Evolutionary conservation across 1,140 invertebrate genomes (phyloP).

Genomic region (Phymorhynchus buccinoides): DNA sequence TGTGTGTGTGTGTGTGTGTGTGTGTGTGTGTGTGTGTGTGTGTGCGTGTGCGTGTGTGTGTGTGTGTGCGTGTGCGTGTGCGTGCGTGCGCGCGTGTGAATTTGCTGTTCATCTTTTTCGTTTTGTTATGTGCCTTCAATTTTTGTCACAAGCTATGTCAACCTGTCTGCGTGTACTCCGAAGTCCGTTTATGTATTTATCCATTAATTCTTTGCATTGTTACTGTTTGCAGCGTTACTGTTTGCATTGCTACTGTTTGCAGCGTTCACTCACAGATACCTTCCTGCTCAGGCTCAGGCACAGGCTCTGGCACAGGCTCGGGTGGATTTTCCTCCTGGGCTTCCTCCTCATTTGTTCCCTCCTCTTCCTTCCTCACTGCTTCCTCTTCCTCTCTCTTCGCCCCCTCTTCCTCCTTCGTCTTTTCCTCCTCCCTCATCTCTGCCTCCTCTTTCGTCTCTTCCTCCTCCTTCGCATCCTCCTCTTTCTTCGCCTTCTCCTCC

Average conservation of each 20-base stretch:
- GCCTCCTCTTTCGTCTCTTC: too few species aligned
- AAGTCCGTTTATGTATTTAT: too few species aligned
- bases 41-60: conserved; percentile 4
- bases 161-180: too few species aligned
- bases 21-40: too few species aligned
- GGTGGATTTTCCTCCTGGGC: neutral
- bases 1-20: neutral
- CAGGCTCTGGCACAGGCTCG: neutral
- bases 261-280: neutral
- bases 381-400: neutral
- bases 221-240: neutral
- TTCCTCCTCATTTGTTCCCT: neutral
- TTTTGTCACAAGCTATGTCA: too few species aligned
- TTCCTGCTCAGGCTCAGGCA: neutral
- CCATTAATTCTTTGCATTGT: too few species aligned
- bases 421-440: neutral
- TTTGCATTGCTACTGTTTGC: too few species aligned
- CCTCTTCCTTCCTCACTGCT: neutral
- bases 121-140: too few species aligned
- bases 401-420: neutral
- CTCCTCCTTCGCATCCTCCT: neutral
- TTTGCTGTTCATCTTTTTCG: too few species aligned
- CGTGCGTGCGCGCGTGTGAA: neutral
- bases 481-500: neutral
- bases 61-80: neutral